These are phyloP conservation scores for Henricia sp. DNA, from an alignment of 53 echinoderm and acorn worm species.

Conservation along the genomic window DNA sequence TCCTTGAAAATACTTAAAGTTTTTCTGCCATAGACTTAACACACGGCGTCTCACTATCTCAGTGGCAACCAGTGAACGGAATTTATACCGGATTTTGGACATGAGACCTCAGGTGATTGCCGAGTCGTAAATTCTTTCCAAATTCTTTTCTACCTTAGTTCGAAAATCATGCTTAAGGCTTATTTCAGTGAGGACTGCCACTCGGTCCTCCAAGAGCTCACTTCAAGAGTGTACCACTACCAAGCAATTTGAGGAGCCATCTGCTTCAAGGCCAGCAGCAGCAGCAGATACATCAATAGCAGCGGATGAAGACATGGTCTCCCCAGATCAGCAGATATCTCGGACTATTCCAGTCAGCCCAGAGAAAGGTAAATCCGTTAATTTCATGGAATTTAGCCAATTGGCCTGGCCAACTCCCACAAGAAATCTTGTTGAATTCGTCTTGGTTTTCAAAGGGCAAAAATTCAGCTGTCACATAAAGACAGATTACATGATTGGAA, in stretches of 20 bases:
- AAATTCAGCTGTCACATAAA: neutral
- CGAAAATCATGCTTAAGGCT: neutral
- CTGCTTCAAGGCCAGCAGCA: neutral
- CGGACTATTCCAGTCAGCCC: slow-evolving; percentile 19
- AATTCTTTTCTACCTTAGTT: neutral
- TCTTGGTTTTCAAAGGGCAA: neutral
- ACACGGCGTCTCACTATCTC: no score
- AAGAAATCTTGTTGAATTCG: neutral
- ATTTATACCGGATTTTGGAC: no score
- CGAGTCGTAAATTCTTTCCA: no score
- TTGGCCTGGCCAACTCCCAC: neutral
- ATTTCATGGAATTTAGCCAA: neutral
- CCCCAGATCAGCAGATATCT: neutral
- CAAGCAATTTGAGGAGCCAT: neutral
- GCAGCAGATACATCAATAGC: neutral
- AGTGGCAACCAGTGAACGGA: no score
- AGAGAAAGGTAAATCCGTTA: slow-evolving; percentile 17
- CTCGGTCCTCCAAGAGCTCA: neutral
- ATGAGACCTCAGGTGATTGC: no score
- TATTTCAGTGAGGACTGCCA: neutral
- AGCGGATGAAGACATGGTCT: neutral
- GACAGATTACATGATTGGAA: neutral
- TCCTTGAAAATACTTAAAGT: no score
- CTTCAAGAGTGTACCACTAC: neutral
- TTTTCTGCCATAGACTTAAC: no score